Evolutionary conservation across 2,888 invertebrate species (phyloP), one percentile per base, ranked within the genome.

Genomic region (Tineola bisselliella): DNA sequence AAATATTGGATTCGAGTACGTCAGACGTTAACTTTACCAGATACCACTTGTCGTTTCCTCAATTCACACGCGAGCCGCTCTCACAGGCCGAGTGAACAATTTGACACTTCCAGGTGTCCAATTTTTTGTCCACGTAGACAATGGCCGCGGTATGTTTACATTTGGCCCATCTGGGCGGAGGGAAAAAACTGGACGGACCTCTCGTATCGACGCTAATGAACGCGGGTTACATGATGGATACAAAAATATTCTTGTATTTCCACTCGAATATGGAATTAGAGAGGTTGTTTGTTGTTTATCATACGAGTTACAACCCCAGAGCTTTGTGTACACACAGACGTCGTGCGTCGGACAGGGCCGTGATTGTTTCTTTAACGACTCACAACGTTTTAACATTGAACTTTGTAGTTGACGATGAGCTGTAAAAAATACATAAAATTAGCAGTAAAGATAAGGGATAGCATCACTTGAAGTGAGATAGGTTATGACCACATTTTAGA

Each of bases 71-170:
- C 17, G 58, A 74, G 64, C 69, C 76, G 74, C 74, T 76, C 79
- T 74, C 80, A 76, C 77, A 76, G 76, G 64, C 73, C 70, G 76
- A 78, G 83, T 82, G 86, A 86, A 86, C 84, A 83, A 79, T 86
- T 84, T 86, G 84, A 86, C 86, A 87, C 86, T 76, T 86, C 84
- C 86, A 87, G 87, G 86, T 87, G 86, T 84, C 76, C 77, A 68
- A 43, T 82, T 87, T 87, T 87, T 87, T 84, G 78, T 75, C 65
- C 67, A 63, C 66, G 66, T 75, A 72, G 72, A 82, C 83, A 81
- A 84, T 77, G 72, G 76, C 67, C 68, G 74, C 71, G 75, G 69
- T 65, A 68, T 79, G 76, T 81, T 83, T 86, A 72, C 78, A 74
- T 76, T 78, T 74, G 76, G 76, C 78, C 79, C 87, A 87, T 86